Evolutionary conservation across 2,888 invertebrate genomes (phyloP), one percentile per base, ranked within the genome.

Genomic region (Hydriomena furcata): DNA sequence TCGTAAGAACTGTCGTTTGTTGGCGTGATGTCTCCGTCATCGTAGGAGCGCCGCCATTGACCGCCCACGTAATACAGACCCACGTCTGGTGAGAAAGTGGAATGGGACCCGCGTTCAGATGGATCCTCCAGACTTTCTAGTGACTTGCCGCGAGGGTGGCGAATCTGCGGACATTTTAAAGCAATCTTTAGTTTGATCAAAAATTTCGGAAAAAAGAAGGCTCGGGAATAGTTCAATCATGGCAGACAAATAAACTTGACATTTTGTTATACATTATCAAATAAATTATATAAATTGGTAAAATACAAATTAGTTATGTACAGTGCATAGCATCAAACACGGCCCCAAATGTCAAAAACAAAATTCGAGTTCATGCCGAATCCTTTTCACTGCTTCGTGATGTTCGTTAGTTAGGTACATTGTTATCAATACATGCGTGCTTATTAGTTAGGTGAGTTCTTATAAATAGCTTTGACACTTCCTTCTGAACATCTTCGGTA

Each of bases 11-110:
- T 76, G 59, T 97, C 97, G 74, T 97, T 97, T 35, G 97, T 97
- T 7, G 89, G 89, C 23, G 97, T 97, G 58, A 97, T 95, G 79
- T 97, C 97, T 10, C 97, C 97, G 74, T 97, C 97, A 78, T 97
- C 97, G 77, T 95, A 96, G 55, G 95, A 94, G 65, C 96, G 92
- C 69, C 94, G 92, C 95, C 94, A 95, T 58, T 93, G 91, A 0
- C 91, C 89, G 32, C 91, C 91, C 55, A 92, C 92, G 56, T 92
- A 92, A 76, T 92, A 93, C 32, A 92, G 78, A 1, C 83, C 91
- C 40, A 92, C 91, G 63, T 93, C 93, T 0, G 92, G 89, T 1
- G 91, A 91, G 70, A 93, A 93, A 1, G 93, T 93, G 38, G 91
- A 91, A 64, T 93, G 93, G 5, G 91, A 91, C 0, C 91, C 85